Evolutionary conservation across 1,140 invertebrate genomes (phyloP).

Genomic region (Campoletis sonorensis): DNA sequence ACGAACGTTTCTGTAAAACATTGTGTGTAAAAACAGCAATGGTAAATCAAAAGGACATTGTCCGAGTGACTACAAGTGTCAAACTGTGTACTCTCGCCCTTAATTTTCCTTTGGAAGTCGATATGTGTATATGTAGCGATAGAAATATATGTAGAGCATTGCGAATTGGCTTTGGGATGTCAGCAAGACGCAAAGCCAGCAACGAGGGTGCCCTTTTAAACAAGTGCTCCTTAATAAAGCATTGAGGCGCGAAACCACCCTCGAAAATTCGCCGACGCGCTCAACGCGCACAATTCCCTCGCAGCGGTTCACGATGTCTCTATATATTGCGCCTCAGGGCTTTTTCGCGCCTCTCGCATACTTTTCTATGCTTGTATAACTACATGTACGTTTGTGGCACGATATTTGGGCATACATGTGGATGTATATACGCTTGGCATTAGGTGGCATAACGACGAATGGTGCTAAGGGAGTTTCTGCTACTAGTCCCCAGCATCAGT

Average conservation of each 20-base stretch:
- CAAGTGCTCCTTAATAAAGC: conserved; percentile 77
- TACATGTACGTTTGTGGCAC: not conserved
- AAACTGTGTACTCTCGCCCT: not conserved
- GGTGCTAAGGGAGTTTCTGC: not conserved
- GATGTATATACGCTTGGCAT: not conserved
- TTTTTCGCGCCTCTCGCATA: conserved; percentile 41
- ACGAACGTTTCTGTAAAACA: not conserved
- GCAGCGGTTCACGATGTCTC: conserved; percentile 26
- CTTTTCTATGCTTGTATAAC: conserved; percentile 5
- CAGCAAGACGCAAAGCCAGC: conserved; percentile 56
- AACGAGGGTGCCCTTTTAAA: conserved; percentile 74
- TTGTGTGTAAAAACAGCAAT: not conserved
- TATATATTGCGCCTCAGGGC: conserved; percentile 30
- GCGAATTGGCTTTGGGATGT: conserved; percentile 71
- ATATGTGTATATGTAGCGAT: not conserved
- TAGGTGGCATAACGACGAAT: conserved; percentile 20
- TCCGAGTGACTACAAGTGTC: not conserved
- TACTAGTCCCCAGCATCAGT: not conserved
- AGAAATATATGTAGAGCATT: conserved; percentile 49
- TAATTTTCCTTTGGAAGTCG: not conserved
- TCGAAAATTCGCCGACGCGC: conserved; percentile 65
- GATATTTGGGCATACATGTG: not conserved
- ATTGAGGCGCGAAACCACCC: conserved; percentile 73
- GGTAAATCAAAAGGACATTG: not conserved
- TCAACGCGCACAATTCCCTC: conserved; percentile 25